Evolutionary conservation across 1,140 invertebrate genomes (phyloP).

Genomic region (Orchestia grillus): DNA sequence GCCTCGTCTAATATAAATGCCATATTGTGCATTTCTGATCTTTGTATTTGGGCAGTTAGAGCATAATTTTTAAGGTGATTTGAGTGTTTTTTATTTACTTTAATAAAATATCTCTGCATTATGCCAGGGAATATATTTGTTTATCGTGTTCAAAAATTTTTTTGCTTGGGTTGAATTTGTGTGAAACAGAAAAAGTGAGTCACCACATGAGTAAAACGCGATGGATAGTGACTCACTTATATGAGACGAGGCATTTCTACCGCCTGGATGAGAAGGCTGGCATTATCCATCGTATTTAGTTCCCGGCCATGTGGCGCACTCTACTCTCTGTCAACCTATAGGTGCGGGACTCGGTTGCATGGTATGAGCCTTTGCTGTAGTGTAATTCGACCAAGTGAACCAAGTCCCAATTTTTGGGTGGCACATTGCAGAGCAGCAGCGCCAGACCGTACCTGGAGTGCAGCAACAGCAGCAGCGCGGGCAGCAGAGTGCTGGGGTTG

Average conservation of each 20-base stretch:
- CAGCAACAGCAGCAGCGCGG: constrained; percentile 44
- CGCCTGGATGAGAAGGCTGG: too few species aligned
- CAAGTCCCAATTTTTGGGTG: not conserved
- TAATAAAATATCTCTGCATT: not conserved
- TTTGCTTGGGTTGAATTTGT: too few species aligned
- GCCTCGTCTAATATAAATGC: not conserved
- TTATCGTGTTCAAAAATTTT: too few species aligned
- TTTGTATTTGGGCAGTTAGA: not conserved
- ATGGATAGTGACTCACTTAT: too few species aligned
- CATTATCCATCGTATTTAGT: too few species aligned
- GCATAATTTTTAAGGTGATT: not conserved
- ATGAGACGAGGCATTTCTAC: too few species aligned
- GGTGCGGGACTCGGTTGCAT: too few species aligned
- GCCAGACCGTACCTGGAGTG: constrained; percentile 21
- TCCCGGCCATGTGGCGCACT: too few species aligned
- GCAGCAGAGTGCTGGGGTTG: constrained; percentile 34
- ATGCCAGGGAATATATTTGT: not conserved
- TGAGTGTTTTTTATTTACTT: not conserved
- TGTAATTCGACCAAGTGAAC: not conserved
- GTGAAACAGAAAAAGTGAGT: too few species aligned
- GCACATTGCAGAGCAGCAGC: not conserved
- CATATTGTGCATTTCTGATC: not conserved
- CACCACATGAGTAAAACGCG: too few species aligned
- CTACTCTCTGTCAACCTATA: too few species aligned
- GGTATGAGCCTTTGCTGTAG: too few species aligned